Evolutionary conservation across 2,113 vertebrate species (phyloP).

Genomic region (Oryzias javanicus): DNA sequence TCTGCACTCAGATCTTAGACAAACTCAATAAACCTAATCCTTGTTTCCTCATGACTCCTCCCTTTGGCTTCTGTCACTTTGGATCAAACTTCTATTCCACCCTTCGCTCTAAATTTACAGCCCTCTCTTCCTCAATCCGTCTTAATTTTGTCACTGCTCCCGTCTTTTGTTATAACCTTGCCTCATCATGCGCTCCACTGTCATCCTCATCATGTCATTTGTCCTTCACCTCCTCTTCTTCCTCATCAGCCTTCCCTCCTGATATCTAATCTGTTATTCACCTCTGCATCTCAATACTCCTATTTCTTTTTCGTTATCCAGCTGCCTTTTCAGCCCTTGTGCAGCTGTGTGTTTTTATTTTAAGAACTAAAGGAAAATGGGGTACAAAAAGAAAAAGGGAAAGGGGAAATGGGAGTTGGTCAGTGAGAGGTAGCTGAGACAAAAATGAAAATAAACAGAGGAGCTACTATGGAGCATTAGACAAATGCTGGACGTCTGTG

Average conservation of each 20-base stretch:
- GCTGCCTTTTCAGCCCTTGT: constrained; percentile 9
- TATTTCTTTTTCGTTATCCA: constrained; percentile 5
- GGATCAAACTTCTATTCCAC: background rate
- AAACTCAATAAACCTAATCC: background rate
- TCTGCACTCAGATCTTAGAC: constrained; percentile 10
- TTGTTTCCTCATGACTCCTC: constrained; percentile 16
- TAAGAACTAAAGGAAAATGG: constrained; percentile 14
- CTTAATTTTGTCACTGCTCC: constrained; percentile 23
- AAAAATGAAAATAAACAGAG: constrained; percentile 54
- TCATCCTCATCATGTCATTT: constrained; percentile 35
- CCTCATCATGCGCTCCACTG: constrained; percentile 2
- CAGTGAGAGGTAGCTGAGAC: constrained; percentile 18
- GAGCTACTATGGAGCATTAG: constrained; percentile 42
- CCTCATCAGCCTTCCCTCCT: constrained; percentile 10
- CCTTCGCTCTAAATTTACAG: constrained; percentile 8
- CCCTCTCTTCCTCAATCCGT: constrained; percentile 13
- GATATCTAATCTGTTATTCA: constrained; percentile 3
- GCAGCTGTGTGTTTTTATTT: constrained; percentile 12
- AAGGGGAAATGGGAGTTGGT: constrained; percentile 12
- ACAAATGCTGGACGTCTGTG: constrained; percentile 18
- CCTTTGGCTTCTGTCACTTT: constrained; percentile 9
- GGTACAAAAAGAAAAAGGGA: constrained; percentile 10
- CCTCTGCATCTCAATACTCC: constrained; percentile 1
- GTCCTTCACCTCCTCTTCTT: background rate
- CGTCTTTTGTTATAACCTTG: background rate